Conservation (phyloP, 2,113 vertebrate genomes). For the Eublepharis macularius region DNA sequence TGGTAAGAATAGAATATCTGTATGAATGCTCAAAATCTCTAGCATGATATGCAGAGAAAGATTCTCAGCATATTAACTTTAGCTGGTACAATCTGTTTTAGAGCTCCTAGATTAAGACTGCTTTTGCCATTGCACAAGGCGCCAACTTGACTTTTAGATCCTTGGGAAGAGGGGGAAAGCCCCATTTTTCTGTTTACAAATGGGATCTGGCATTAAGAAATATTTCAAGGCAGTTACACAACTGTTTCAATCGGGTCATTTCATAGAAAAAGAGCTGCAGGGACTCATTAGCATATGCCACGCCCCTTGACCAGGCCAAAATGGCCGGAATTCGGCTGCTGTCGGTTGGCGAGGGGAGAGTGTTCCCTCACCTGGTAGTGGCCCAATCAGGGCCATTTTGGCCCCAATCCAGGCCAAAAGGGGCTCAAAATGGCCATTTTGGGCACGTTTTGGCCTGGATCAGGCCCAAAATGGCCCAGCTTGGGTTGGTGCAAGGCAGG, state of each 20-base stretch:
- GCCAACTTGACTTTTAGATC: neutral
- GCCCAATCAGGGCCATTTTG: no score
- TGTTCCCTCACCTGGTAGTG: no score
- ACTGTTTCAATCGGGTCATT: neutral
- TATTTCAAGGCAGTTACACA: neutral
- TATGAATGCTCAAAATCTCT: neutral
- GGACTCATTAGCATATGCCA: no score
- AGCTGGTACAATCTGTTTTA: neutral
- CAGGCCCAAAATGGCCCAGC: no score
- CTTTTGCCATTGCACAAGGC: neutral
- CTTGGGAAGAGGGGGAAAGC: neutral
- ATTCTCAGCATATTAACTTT: neutral
- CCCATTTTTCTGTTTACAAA: neutral
- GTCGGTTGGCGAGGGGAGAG: no score
- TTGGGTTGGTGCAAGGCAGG: no score
- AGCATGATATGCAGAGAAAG: neutral
- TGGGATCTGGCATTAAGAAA: neutral
- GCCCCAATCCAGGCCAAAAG: no score
- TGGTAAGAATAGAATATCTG: neutral
- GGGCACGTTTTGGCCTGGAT: no score
- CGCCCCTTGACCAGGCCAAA: no score
- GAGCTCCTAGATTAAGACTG: neutral
- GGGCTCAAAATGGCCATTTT: no score
- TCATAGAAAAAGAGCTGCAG: no score
- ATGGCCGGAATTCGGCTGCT: no score